Evolutionary conservation across 2,113 vertebrate genomes (phyloP).

Genomic region (Hydrochoerus hydrochaeris): DNA sequence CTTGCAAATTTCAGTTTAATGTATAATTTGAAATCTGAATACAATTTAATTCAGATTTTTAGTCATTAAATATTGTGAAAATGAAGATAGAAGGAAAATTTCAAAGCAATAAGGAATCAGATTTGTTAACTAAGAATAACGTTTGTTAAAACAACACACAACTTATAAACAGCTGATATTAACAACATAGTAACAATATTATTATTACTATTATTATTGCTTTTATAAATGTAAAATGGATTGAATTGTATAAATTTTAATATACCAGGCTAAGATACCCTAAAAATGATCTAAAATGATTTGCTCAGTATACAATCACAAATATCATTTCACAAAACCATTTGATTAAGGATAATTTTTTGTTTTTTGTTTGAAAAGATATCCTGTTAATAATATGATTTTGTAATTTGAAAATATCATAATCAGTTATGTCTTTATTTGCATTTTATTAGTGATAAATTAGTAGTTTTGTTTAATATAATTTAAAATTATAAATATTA

Average conservation of each 20-base stretch:
- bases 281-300: constrained; percentile 17
- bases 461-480: neutral
- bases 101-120: neutral
- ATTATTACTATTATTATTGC: neutral
- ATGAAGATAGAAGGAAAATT: neutral
- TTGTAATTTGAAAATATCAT: neutral
- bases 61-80: neutral
- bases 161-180: neutral
- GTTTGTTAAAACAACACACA: neutral
- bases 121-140: neutral
- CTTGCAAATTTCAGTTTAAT: neutral
- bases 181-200: neutral
- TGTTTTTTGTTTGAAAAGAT: constrained; percentile 31
- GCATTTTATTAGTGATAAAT: neutral
- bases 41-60: constrained; percentile 33
- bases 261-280: neutral
- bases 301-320: constrained; percentile 5
- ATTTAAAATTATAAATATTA: neutral
- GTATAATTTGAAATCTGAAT: neutral
- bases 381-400: neutral
- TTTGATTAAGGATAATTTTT: neutral
- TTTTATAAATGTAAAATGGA: neutral
- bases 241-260: neutral
- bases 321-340: neutral
- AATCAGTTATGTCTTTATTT: neutral